Percentiles rank a stretch among this genome's conserved stretches.
phyloP scores from a whole-genome alignment of 1,140 invertebrate genomes.

The Drosophila pectinifera region DNA sequence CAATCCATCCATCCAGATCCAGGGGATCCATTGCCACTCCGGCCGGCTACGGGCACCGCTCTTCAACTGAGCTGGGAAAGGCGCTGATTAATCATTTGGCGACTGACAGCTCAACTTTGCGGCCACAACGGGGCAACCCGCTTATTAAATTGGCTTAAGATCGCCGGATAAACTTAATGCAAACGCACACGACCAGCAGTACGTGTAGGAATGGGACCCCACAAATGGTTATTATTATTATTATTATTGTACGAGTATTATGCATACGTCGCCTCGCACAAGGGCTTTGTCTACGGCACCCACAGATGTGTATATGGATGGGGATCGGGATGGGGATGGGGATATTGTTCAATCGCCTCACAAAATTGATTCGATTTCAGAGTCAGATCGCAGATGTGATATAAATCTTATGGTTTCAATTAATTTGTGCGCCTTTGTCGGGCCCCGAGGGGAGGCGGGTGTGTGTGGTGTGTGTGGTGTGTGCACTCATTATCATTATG shows the following conservation, averaged over 20 bases:
- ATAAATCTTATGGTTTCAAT: conserved; percentile 77
- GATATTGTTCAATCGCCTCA: conserved; percentile 31
- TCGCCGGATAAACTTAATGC: conserved; percentile 78
- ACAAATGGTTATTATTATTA: conserved; percentile 70
- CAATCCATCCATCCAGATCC: conserved; percentile 29
- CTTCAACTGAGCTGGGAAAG: conserved; percentile 53
- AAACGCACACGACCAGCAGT: conserved; percentile 45
- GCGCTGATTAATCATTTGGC: conserved; percentile 80
- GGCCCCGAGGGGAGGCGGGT: conserved; percentile 24
- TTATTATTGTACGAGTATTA: conserved; percentile 30
- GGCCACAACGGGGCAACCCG: conserved; percentile 70
- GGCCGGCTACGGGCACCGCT: no score
- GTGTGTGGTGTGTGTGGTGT: no score
- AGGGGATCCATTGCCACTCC: conserved; percentile 28
- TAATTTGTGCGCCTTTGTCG: conserved; percentile 72
- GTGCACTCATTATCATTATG: conserved; percentile 60
- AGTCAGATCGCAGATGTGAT: conserved; percentile 71
- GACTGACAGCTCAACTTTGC: conserved; percentile 82
- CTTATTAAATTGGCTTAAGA: conserved; percentile 83
- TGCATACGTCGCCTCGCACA: conserved; percentile 61
- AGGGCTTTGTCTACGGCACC: conserved; percentile 58
- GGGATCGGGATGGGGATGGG: no score
- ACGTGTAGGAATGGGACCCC: conserved; percentile 81
- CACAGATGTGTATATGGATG: conserved; percentile 53
- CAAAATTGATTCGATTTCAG: conserved; percentile 71